Evolutionary conservation across 2,888 invertebrate genomes (phyloP), one percentile per base, ranked within the genome.

Genomic region (Hemistola chrysoprasaria): DNA sequence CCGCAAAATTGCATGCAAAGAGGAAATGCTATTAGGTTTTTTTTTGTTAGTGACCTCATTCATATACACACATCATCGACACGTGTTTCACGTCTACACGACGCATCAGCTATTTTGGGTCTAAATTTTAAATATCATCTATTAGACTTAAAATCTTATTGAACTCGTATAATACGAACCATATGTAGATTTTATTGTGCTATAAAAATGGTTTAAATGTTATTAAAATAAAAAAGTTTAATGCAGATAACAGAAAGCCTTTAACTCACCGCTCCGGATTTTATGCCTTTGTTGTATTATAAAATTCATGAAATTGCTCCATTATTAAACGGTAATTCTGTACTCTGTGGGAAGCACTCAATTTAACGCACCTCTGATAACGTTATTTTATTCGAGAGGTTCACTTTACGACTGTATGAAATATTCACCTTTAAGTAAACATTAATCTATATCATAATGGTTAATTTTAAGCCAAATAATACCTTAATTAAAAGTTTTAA

Each of bases 311-410:
- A 46, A 59, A 63, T 57, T 39, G 49, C 57, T 59, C 48, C 55
- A 63, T 65, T 67, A 71, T 69, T 69, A 64, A 66, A 64, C 36
- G 38, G 50, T 37, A 45, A 53, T 65, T 62, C 53, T 67, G 59
- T 60, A 62, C 62, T 50, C 56, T 54, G 54, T 40, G 55, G 53
- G 52, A 54, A 59, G 58, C 66, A 66, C 64, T 73, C 57, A 74
- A 74, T 71, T 78, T 74, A 61, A 73, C 69, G 59, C 62, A 64
- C 66, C 65, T 65, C 64, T 64, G 75, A 76, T 78, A 75, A 65
- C 69, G 48, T 55, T 53, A 69, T 74, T 79, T 81, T 77, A 79
- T 68, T 65, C 51, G 53, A 50, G 63, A 55, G 62, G 71, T 70
- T 67, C 72, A 71, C 56, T 78, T 80, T 78, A 80, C 54, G 62